Conservation (phyloP, 2,888 invertebrate genomes). For the Cylloceria caligata region DNA sequence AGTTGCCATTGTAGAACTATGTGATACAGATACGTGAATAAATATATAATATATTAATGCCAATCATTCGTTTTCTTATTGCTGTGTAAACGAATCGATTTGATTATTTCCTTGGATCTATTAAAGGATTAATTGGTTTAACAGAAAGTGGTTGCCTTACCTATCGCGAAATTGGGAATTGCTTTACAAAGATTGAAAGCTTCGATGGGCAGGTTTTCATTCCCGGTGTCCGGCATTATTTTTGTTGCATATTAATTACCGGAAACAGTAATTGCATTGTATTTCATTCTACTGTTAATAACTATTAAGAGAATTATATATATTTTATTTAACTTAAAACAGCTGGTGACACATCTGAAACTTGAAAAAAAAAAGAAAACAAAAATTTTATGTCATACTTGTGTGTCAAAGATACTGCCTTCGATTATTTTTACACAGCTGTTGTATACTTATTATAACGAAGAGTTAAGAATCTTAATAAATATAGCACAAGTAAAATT, state of each 20-base stretch:
- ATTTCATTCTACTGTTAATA: background rate
- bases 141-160: constrained; percentile 61
- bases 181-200: constrained; percentile 62
- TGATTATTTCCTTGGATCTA: background rate
- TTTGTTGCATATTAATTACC: background rate
- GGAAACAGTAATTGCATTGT: background rate
- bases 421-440: too few relatives aligned
- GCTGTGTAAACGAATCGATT: background rate
- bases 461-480: too few relatives aligned
- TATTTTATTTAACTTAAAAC: too few relatives aligned
- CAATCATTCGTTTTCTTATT: background rate
- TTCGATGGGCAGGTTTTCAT: background rate
- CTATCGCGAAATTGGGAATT: constrained; percentile 71
- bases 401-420: too few relatives aligned
- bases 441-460: too few relatives aligned
- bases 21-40: constrained; percentile 18
- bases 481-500: too few relatives aligned
- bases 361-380: too few relatives aligned
- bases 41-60: constrained; percentile 29
- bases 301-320: background rate
- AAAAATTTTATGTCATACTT: too few relatives aligned
- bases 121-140: background rate
- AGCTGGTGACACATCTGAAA: too few relatives aligned
- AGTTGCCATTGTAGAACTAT: constrained; percentile 48
- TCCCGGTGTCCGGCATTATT: background rate